A percentile compares a stretch with the other conserved stretches of the same genome.
Conservation (phyloP, 2,797 vertebrate species). For the Numenius phaeopus region DNA sequence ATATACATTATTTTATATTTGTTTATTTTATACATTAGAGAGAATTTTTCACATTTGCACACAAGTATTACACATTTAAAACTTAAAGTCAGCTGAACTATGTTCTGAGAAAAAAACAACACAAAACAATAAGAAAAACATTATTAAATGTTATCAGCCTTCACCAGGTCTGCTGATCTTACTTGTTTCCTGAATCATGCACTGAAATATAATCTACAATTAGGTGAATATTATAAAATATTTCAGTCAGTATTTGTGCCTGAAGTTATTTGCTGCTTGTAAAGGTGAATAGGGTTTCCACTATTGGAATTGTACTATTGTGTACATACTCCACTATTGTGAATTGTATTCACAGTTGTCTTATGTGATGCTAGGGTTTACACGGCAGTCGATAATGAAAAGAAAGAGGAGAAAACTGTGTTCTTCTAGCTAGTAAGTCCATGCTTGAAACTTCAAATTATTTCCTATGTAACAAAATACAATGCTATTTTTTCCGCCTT, state of each 20-base stretch:
- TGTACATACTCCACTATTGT: too few relatives aligned
- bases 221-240: background rate
- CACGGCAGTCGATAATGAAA: fast-evolving
- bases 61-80: background rate
- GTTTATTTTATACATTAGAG: background rate
- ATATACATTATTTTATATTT: background rate
- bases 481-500: fast-evolving
- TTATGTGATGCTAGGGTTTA: background rate
- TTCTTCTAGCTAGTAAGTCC: background rate
- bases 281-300: background rate
- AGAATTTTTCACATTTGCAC: background rate
- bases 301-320: background rate
- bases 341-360: background rate
- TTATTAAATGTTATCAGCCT: background rate
- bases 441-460: background rate
- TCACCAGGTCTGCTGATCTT: background rate
- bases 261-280: background rate
- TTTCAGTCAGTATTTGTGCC: background rate
- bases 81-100: background rate
- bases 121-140: background rate
- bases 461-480: background rate
- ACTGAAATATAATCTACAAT: background rate
- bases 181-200: background rate
- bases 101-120: background rate
- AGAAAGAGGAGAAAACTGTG: background rate